Evolutionary conservation across 2,797 vertebrate genomes (phyloP).

Genomic region (Gymnoscopelus braueri): DNA sequence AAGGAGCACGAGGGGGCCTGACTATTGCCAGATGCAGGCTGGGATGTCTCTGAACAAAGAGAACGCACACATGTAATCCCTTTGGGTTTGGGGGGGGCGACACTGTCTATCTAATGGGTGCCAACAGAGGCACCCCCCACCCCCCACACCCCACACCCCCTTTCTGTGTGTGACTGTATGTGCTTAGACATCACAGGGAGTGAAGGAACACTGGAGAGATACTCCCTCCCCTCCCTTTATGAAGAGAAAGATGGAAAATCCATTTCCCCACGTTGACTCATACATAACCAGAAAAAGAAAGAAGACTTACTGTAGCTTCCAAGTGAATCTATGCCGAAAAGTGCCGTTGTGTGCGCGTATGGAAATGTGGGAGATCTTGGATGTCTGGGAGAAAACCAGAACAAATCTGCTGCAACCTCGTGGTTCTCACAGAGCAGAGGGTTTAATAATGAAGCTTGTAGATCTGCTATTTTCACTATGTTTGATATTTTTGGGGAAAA

Average conservation of each 20-base stretch:
- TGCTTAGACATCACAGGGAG: conserved; percentile 71
- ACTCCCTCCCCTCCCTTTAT: conserved; percentile 59
- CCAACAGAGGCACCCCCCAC: conserved; percentile 68
- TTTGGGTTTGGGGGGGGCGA: conserved; percentile 61
- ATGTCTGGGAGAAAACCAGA: conserved; percentile 27
- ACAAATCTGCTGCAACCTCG: conserved; percentile 41
- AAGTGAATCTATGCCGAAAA: conserved; percentile 62
- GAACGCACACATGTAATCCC: conserved; percentile 74
- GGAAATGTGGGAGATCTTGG: conserved; percentile 61
- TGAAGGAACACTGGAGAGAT: conserved; percentile 48
- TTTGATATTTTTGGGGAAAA: no score
- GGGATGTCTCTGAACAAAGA: conserved; percentile 73
- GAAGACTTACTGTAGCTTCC: conserved; percentile 51
- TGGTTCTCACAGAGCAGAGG: conserved; percentile 5
- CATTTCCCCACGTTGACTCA: conserved; percentile 76
- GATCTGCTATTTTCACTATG: no score
- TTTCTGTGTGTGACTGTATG: conserved; percentile 42
- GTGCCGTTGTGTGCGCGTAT: conserved; percentile 45
- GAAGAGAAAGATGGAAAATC: conserved; percentile 77
- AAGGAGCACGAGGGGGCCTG: conserved; percentile 59
- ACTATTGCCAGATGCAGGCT: conserved; percentile 75
- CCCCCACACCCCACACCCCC: conserved; percentile 60
- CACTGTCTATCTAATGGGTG: conserved; percentile 67
- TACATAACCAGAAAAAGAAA: conserved; percentile 60
- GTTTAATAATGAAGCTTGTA: no score